A percentile compares a stretch with the other conserved stretches of the same genome.
Conservation (phyloP, 2,888 invertebrate genomes). For the Dynastes tityus region DNA sequence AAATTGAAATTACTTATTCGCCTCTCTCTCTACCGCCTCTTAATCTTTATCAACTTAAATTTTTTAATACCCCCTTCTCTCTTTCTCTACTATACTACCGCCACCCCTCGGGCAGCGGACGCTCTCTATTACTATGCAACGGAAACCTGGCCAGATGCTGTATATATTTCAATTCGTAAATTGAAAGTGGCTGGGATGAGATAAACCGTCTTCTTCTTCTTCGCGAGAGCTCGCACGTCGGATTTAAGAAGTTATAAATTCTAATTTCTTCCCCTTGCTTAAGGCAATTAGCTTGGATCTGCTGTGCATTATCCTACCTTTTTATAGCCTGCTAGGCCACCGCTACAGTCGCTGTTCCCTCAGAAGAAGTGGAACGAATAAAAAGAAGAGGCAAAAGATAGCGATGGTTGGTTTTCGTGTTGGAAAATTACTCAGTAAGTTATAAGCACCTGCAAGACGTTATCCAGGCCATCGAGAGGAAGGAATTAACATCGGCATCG, state of each 20-base stretch:
- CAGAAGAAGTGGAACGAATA: conserved; percentile 34
- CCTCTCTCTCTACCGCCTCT: background rate
- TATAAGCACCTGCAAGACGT: conserved; percentile 57
- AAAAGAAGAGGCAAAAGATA: background rate
- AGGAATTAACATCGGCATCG: conserved; percentile 53
- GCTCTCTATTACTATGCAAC: conserved; percentile 39
- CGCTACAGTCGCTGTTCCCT: background rate
- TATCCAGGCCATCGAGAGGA: conserved; percentile 38
- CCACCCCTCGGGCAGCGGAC: background rate
- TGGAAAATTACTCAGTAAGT: conserved; percentile 54
- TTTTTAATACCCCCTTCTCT: conserved; percentile 18
- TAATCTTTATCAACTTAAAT: conserved; percentile 38
- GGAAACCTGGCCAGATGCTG: conserved; percentile 63
- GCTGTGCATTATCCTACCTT: conserved; percentile 55
- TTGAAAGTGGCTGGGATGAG: conserved; percentile 63
- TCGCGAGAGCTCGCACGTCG: conserved; percentile 59
- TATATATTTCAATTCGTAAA: conserved; percentile 62
- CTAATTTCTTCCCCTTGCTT: conserved; percentile 66
- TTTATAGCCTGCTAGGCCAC: background rate
- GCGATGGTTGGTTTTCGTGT: background rate
- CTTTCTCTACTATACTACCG: too few species aligned
- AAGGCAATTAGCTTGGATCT: conserved; percentile 65
- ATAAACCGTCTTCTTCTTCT: conserved; percentile 55
- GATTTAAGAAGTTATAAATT: conserved; percentile 69
- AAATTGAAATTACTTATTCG: conserved; percentile 23